phyloP scores from a whole-genome alignment of 2,888 invertebrate genomes.

The Pristionchus arcanus region DNA sequence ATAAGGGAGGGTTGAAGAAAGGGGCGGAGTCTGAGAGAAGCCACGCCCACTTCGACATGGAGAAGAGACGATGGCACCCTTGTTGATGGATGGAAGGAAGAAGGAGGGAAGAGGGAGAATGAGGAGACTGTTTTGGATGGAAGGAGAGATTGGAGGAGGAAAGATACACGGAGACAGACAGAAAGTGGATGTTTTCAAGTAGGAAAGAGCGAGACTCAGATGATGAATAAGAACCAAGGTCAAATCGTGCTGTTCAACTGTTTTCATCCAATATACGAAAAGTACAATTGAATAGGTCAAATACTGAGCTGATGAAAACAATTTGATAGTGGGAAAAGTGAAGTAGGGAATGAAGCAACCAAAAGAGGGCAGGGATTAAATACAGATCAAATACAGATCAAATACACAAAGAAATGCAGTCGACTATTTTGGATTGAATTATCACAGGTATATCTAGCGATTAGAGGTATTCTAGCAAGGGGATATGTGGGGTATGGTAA shows the following conservation, averaged over 20 bases:
- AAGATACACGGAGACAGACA: slow-evolving; percentile 50
- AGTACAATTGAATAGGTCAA: slow-evolving; percentile 23
- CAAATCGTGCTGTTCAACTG: background rate
- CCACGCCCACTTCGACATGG: background rate
- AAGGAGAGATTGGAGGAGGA: slow-evolving; percentile 55
- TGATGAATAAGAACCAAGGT: slow-evolving; percentile 30
- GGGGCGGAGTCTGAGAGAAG: slow-evolving; percentile 34
- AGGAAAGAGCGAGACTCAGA: slow-evolving; percentile 4
- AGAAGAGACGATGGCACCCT: slow-evolving; percentile 35
- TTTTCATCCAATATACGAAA: background rate
- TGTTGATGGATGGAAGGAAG: slow-evolving; percentile 47
- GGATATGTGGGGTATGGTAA: background rate
- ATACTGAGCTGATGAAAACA: background rate
- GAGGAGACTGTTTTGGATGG: slow-evolving; percentile 45
- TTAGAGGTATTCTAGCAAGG: background rate
- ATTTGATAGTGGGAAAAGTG: background rate
- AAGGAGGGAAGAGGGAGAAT: slow-evolving; percentile 45
- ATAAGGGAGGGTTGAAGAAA: background rate
- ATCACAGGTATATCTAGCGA: slow-evolving; percentile 3
- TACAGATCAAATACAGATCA: background rate
- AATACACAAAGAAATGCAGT: background rate
- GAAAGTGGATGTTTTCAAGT: background rate
- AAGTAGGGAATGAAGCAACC: slow-evolving; percentile 11
- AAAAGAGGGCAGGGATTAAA: background rate
- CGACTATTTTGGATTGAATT: background rate